phyloP scores from a whole-genome alignment of 2,888 invertebrate species.

The Cheilosia soror region DNA sequence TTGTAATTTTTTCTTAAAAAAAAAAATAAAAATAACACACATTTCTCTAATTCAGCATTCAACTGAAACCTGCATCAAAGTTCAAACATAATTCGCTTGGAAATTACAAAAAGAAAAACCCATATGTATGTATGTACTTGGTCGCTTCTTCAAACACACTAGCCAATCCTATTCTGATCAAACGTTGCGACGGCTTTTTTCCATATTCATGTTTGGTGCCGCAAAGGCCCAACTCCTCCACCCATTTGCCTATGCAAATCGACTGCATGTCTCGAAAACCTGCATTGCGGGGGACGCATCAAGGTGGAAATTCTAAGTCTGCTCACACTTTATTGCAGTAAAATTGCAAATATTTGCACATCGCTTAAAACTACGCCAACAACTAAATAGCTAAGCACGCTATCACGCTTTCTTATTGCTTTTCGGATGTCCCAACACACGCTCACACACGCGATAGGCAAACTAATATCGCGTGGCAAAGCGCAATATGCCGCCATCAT shows the following conservation, averaged over 20 bases:
- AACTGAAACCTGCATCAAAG: neutral
- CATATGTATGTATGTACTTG: neutral
- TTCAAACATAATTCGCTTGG: neutral
- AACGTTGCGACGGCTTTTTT: slow-evolving; percentile 55
- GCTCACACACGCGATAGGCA: slow-evolving; percentile 59
- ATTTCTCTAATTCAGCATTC: neutral
- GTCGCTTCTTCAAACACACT: slow-evolving; percentile 1
- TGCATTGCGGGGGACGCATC: slow-evolving; percentile 23
- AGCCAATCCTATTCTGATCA: slow-evolving; percentile 37
- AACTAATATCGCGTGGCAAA: slow-evolving; percentile 70
- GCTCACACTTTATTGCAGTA: slow-evolving; percentile 74
- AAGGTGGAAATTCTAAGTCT: slow-evolving; percentile 58
- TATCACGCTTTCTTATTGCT: slow-evolving; percentile 47
- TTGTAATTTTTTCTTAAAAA: no score
- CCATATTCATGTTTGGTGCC: slow-evolving; percentile 59
- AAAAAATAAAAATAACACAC: neutral
- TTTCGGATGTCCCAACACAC: slow-evolving; percentile 41
- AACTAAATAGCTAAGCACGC: slow-evolving; percentile 53
- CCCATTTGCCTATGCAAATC: slow-evolving; percentile 70
- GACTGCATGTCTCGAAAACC: slow-evolving; percentile 46
- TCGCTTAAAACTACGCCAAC: slow-evolving; percentile 73
- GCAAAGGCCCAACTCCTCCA: slow-evolving; percentile 50
- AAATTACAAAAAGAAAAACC: neutral
- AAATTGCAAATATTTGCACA: slow-evolving; percentile 73
- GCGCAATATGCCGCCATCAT: slow-evolving; percentile 49